A percentile compares a stretch with the other conserved stretches of the same genome.
These are phyloP conservation scores for Pteronotus mesoamericanus DNA, from an alignment of 2,797 vertebrate species.

Conservation along the genomic window DNA sequence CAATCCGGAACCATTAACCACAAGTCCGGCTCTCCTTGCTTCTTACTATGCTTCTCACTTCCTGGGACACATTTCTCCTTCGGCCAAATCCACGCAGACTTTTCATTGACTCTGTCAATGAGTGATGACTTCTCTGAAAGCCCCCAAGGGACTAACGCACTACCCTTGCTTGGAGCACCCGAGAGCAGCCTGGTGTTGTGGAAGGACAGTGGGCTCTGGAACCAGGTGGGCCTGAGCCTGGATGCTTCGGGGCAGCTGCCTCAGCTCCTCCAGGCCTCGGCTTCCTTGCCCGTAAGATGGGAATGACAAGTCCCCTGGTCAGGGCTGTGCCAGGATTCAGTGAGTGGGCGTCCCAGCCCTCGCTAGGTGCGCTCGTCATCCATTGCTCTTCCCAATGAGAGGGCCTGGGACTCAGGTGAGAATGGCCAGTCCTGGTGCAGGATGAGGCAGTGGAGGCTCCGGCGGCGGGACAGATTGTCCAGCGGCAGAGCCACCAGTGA, in stretches of 20 bases:
- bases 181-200: background rate
- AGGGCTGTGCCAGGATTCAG: fast-evolving
- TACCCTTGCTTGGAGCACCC: fast-evolving
- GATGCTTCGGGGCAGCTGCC: background rate
- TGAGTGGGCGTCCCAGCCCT: background rate
- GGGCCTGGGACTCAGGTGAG: background rate
- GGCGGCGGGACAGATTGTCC: fast-evolving
- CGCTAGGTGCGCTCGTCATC: fast-evolving
- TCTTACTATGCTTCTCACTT: background rate
- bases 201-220: background rate
- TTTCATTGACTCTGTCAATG: background rate
- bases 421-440: fast-evolving
- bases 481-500: background rate
- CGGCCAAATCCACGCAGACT: background rate
- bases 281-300: background rate
- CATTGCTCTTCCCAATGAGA: background rate
- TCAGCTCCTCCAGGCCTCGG: fast-evolving
- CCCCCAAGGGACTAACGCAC: background rate
- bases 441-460: background rate
- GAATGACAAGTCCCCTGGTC: background rate
- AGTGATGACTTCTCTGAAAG: background rate
- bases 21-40: background rate
- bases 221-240: background rate
- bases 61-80: background rate
- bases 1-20: background rate